Evolutionary conservation across 2,797 vertebrate genomes (phyloP), one percentile per base, ranked within the genome.

Genomic region (Halcyon badia): DNA sequence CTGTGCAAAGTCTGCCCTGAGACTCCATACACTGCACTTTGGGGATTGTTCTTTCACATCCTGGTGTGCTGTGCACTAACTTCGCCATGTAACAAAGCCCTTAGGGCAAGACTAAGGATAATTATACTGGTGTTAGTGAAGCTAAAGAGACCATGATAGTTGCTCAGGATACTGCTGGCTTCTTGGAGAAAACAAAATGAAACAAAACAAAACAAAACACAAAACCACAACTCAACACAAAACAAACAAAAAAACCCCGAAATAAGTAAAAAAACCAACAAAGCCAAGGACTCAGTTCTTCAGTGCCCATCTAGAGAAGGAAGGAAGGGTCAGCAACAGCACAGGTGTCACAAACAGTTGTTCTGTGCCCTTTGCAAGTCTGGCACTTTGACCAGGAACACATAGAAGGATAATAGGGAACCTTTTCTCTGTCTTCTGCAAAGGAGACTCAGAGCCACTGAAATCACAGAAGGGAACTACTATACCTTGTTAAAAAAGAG

Each of bases 11-110:
- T 33, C 57, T 22, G 30, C 37, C 10, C 3, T 41, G 26, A 64
- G 11, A 44, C 10, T 64, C 58, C 26, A 25, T 25, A 44, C 5
- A 18, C 3, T 28, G 7, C 6, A n/a, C 42, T 64, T 33, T 6
- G 4, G 26, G 20, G 18, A 22, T 24, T 77, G 37, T 30, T 20
- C 25, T 83, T 60, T 75, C 49, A 25, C 24, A 19, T n/a, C 14
- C 18, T 1, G 0, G 28, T 39, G 4, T 42, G 11, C 35, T 77
- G 17, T 5, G 2, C 12, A 16, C 17, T 41, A 33, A 70, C 3
- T 58, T 83, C 5, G 42, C 39, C 14, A 14, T 42, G 18, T 12
- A 62, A 57, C 14, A 68, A 62, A 73, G 31, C 11, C 24, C 35
- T 90, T 64, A 71, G 24, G 44, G 39, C 21, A 37, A 18, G 11